A percentile compares a stretch with the other conserved stretches of the same genome.
These are phyloP conservation scores for Drosophila siamana DNA, from an alignment of 2,888 invertebrate genomes.

Conservation along the genomic window DNA sequence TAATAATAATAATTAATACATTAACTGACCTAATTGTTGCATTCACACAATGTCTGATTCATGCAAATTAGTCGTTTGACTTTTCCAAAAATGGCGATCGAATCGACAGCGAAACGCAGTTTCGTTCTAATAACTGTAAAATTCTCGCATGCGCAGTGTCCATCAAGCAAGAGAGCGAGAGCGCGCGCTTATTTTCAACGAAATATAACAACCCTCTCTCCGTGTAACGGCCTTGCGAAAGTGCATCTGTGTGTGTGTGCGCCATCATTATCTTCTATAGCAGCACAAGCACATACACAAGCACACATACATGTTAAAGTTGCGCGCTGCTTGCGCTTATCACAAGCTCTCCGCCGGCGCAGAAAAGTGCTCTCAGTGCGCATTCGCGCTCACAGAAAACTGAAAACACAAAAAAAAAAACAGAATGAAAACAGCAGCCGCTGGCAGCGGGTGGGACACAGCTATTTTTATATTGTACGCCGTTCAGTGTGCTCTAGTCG, in stretches of 20 bases:
- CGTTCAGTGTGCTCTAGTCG: slow-evolving; percentile 41
- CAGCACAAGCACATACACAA: slow-evolving; percentile 11
- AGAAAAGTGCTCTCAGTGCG: slow-evolving; percentile 68
- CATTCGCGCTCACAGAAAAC: slow-evolving; percentile 64
- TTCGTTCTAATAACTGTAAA: slow-evolving; percentile 47
- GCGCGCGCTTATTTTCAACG: background rate
- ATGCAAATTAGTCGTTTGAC: background rate
- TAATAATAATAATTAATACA: no score
- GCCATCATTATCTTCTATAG: slow-evolving; percentile 44
- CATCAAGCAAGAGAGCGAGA: slow-evolving; percentile 3
- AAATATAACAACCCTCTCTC: slow-evolving; percentile 61
- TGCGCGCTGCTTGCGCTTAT: slow-evolving; percentile 64
- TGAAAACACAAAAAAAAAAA: slow-evolving; percentile 26
- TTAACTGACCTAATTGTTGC: no score
- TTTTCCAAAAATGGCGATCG: slow-evolving; percentile 39
- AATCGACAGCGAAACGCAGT: slow-evolving; percentile 10
- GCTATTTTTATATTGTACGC: slow-evolving; percentile 66
- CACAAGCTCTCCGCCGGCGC: slow-evolving; percentile 68
- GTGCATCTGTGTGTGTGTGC: slow-evolving; percentile 6
- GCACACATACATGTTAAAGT: slow-evolving; percentile 54
- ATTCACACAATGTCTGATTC: no score
- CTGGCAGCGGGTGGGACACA: slow-evolving; percentile 62
- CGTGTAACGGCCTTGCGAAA: slow-evolving; percentile 37
- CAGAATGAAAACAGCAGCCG: slow-evolving; percentile 55
- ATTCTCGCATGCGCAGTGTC: slow-evolving; percentile 73